Evolutionary conservation across 2,888 invertebrate species (phyloP).

Genomic region (Heliconius charithonia): DNA sequence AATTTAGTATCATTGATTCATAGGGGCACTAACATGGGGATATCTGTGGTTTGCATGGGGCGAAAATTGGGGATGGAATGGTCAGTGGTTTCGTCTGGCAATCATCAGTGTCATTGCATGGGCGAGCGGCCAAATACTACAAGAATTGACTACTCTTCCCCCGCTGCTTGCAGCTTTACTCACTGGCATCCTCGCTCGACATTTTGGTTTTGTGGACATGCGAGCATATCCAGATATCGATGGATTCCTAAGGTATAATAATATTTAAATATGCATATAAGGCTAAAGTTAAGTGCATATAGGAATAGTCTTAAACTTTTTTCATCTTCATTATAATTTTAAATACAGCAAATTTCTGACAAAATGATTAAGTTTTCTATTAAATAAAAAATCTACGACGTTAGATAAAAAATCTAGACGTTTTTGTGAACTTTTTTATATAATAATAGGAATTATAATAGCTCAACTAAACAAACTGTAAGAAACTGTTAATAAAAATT

Average conservation of each 20-base stretch:
- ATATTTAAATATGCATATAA: neutral
- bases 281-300: neutral
- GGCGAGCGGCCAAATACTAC: slow-evolving; percentile 63
- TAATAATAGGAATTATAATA: too few relatives aligned
- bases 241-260: slow-evolving; percentile 66
- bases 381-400: too few relatives aligned
- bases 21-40: slow-evolving; percentile 69
- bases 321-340: neutral
- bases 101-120: slow-evolving; percentile 65
- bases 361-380: too few relatives aligned
- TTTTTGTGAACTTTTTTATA: too few relatives aligned
- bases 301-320: neutral
- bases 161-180: slow-evolving; percentile 69
- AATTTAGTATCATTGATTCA: slow-evolving; percentile 30
- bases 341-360: too few relatives aligned
- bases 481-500: too few relatives aligned
- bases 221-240: slow-evolving; percentile 66
- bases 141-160: slow-evolving; percentile 65
- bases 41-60: slow-evolving; percentile 67
- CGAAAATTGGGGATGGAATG: slow-evolving; percentile 67
- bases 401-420: too few relatives aligned
- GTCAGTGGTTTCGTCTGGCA: slow-evolving; percentile 65
- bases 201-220: slow-evolving; percentile 72
- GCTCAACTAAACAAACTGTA: too few relatives aligned
- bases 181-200: slow-evolving; percentile 69